phyloP scores from a whole-genome alignment of 2,113 vertebrate genomes.

The Limnothrissa miodon region DNA sequence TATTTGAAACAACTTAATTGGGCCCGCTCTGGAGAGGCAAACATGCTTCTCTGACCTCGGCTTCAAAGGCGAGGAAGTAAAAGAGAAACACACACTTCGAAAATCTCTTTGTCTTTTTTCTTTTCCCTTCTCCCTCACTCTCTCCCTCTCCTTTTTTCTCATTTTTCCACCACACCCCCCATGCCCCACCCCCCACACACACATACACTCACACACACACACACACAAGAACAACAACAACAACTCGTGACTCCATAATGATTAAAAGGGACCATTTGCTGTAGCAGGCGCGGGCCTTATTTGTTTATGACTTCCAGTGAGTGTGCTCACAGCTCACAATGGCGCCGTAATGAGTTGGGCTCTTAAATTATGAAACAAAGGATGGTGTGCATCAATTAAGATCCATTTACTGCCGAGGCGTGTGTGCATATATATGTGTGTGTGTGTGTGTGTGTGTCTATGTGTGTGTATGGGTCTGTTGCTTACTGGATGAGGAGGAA shows the following conservation, averaged over 20 bases:
- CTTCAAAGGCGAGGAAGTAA: background rate
- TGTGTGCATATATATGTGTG: constrained; percentile 21
- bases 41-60: constrained; percentile 6
- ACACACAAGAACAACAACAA: background rate
- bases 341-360: constrained; percentile 54
- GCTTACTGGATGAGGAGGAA: background rate
- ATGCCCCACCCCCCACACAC: background rate
- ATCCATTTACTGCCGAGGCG: constrained; percentile 56
- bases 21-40: constrained; percentile 1
- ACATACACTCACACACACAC: constrained; percentile 6
- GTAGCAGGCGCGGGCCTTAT: constrained; percentile 43
- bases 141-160: background rate
- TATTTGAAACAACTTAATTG: constrained; percentile 20
- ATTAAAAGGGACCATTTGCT: constrained; percentile 48
- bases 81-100: constrained; percentile 8
- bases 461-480: constrained; percentile 12
- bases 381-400: constrained; percentile 64
- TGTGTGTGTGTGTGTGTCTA: constrained; percentile 1
- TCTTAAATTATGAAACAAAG: constrained; percentile 69
- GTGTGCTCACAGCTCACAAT: constrained; percentile 47
- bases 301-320: constrained; percentile 51
- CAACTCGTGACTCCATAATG: constrained; percentile 27
- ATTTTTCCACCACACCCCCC: background rate
- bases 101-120: background rate
- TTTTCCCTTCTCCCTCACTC: background rate